Percentiles rank a stretch among this genome's conserved stretches.
Conservation (phyloP, 2,888 invertebrate species). For the Anoplius nigerrimus region DNA sequence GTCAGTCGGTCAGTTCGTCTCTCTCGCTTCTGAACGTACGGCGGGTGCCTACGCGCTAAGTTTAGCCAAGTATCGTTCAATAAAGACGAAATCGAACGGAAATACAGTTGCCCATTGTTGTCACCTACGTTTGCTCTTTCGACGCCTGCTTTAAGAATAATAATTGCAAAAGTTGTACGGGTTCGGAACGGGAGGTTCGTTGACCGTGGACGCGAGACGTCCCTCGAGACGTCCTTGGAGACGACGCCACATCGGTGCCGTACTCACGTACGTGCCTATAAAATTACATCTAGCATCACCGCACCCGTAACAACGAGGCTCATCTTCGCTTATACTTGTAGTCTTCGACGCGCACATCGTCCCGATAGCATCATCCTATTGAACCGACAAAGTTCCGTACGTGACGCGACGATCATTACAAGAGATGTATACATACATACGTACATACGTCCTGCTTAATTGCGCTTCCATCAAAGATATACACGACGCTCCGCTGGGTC, state of each 20-base stretch:
- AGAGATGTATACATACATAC: too few relatives aligned
- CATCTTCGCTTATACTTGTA: constrained; percentile 16
- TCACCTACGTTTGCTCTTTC: background rate
- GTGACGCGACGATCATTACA: constrained; percentile 45
- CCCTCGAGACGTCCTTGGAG: too few relatives aligned
- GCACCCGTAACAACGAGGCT: constrained; percentile 42
- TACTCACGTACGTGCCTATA: constrained; percentile 27
- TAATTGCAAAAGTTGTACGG: constrained; percentile 40
- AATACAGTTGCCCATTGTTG: background rate
- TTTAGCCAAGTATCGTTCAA: background rate
- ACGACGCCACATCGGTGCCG: too few relatives aligned
- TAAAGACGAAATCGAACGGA: background rate
- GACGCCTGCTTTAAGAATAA: constrained; percentile 19
- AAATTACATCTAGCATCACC: constrained; percentile 54
- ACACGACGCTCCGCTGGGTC: constrained; percentile 35
- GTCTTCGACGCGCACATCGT: constrained; percentile 38
- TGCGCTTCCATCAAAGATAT: constrained; percentile 35
- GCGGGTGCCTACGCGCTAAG: background rate
- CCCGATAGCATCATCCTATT: constrained; percentile 50
- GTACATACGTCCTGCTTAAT: constrained; percentile 36
- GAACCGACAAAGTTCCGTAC: constrained; percentile 62
- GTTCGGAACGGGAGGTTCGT: constrained; percentile 26
- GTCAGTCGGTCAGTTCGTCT: too few relatives aligned
- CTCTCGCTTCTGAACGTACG: background rate
- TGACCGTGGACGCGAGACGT: too few relatives aligned